Evolutionary conservation across 2,888 invertebrate genomes (phyloP), one percentile per base, ranked within the genome.

Genomic region (Myathropa florea): DNA sequence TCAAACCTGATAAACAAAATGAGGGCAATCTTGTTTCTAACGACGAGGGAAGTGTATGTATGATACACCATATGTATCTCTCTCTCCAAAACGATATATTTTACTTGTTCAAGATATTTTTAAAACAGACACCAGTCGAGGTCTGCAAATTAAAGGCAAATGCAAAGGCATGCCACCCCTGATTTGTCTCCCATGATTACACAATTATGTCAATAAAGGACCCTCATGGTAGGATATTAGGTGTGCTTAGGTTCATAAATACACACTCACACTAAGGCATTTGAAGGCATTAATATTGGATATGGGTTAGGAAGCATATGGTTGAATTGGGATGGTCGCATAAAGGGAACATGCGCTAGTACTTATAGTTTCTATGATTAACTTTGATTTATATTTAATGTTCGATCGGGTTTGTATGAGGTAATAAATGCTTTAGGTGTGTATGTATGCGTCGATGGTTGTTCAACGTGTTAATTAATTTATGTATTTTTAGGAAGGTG

Each of bases 201-300:
- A 77, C 77, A 70, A 77, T 78, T 64, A 64, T 78, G 64, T 71
- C 70, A 71, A 64, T 78, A 57, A 68, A 64, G 64, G 70, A 71
- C 23, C 23, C 39, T 39, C 9, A 0, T 53, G 10, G 39, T 36
- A 36, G 61, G 46, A 23, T 24, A 21, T 39, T 39, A 23, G 26
- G 59, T 23, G 57, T 33, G 10, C 33, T 36, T 39, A 4, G 36
- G 23, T 70, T 33, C 24, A 39, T 60, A 57, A 14, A 18, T 59
- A 10, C 21, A 59, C 24, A 21, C 36, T 26, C 60, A 36, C 36
- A 55, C 23, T 23, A 18, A 18, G 10, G 53, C 23, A 63, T 7
- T 33, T 30, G 3, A 23, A 26, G 18, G 26, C 14, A 33, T 53
- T 53, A 26, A 39, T 12, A n/a, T 21, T 28, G n/a, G 33, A 65